A percentile compares a stretch with the other conserved stretches of the same genome.
Conservation (phyloP, 2,113 vertebrate species). For the Psephotus haematonotus region DNA sequence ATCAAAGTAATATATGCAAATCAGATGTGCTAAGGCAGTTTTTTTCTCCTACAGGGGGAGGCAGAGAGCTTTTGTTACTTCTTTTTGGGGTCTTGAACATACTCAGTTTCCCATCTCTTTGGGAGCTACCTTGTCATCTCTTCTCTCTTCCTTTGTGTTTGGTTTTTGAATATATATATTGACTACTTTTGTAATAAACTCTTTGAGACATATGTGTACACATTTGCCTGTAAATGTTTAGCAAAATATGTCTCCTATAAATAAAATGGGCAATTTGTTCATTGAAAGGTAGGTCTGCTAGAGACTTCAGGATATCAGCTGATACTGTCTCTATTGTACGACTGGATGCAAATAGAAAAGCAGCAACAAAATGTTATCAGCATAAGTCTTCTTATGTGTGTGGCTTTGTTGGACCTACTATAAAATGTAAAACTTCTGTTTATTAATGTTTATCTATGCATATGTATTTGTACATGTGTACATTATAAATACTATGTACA, state of each 20-base stretch:
- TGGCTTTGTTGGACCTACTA: not conserved
- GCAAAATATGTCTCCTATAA: not conserved
- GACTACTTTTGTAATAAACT: not conserved
- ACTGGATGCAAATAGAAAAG: not conserved
- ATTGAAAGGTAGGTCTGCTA: not conserved
- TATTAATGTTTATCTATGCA: not conserved
- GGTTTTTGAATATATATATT: not conserved
- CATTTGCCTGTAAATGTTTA: not conserved
- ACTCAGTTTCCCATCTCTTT: not conserved
- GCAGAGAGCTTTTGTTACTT: slow-evolving; percentile 29
- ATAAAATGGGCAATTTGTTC: not conserved
- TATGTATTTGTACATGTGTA: not conserved
- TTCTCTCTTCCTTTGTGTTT: not conserved
- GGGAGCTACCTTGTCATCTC: not conserved
- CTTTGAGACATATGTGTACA: not conserved
- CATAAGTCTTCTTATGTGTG: not conserved
- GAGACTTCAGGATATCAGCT: not conserved
- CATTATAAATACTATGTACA: not conserved
- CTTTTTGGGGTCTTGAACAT: not conserved
- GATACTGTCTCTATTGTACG: not conserved
- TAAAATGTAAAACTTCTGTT: not conserved
- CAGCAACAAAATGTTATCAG: not conserved
- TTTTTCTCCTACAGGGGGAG: slow-evolving; percentile 35
- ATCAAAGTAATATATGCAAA: not conserved
- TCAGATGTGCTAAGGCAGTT: not conserved